phyloP scores from a whole-genome alignment of 2,113 vertebrate genomes.

The Rhombomys opimus region DNA sequence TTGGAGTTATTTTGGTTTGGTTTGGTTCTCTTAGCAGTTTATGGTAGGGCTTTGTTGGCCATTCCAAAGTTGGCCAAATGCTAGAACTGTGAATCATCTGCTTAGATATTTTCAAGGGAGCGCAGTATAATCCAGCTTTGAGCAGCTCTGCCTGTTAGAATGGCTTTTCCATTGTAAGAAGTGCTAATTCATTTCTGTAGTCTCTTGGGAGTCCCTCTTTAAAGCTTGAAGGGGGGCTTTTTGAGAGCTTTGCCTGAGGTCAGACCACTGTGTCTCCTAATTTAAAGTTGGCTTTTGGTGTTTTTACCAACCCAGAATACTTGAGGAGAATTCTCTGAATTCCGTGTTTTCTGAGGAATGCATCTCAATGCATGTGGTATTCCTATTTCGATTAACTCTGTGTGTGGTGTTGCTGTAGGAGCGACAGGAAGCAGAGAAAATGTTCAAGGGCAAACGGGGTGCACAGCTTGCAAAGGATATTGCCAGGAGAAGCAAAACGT shows the following conservation, averaged over 20 bases:
- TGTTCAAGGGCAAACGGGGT: slow-evolving; percentile 99
- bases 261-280: slow-evolving; percentile 1
- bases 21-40: neutral
- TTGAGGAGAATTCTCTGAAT: slow-evolving; percentile 52
- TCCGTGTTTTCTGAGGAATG: slow-evolving; percentile 80
- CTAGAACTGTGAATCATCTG: neutral
- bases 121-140: neutral
- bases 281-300: slow-evolving; percentile 44
- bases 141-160: neutral
- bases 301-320: slow-evolving; percentile 47
- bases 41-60: neutral
- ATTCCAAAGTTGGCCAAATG: neutral
- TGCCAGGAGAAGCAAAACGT: slow-evolving; percentile 99
- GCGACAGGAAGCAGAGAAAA: slow-evolving; percentile 99
- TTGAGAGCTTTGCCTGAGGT: neutral
- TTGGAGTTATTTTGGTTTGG: neutral
- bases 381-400: slow-evolving; percentile 90
- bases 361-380: slow-evolving; percentile 81
- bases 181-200: neutral
- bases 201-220: neutral
- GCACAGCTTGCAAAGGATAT: slow-evolving; percentile 99
- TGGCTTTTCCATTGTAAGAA: neutral
- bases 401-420: slow-evolving; percentile 96
- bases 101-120: neutral
- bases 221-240: neutral